Conservation (phyloP, 1,140 invertebrate species). For the Latrodectus geometricus region DNA sequence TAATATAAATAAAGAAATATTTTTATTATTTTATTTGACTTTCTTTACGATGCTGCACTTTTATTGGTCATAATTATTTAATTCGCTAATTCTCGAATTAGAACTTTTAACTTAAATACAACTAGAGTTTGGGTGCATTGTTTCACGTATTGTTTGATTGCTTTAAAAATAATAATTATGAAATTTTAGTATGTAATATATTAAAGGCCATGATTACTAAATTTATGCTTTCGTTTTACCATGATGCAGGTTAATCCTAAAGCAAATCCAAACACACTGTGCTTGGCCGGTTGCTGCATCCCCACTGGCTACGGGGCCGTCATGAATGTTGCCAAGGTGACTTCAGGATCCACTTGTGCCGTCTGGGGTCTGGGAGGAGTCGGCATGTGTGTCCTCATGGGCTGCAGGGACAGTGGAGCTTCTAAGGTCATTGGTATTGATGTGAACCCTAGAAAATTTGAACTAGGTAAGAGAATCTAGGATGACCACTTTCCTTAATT, state of each 20-base stretch:
- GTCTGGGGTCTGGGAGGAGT: constrained; percentile 96
- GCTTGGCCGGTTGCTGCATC: constrained; percentile 93
- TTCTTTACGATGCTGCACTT: too few species aligned
- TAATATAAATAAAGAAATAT: too few species aligned
- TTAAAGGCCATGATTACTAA: not conserved
- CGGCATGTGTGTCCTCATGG: constrained; percentile 90
- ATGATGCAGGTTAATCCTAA: constrained; percentile 71
- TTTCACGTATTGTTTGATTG: not conserved
- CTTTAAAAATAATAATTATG: not conserved
- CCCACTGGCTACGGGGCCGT: constrained; percentile 93
- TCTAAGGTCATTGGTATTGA: constrained; percentile 94
- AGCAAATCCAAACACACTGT: constrained; percentile 90
- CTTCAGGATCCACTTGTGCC: constrained; percentile 85
- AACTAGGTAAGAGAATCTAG: constrained; percentile 76
- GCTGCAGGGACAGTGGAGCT: constrained; percentile 91
- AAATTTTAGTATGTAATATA: not conserved
- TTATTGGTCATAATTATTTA: not conserved
- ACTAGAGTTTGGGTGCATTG: not conserved
- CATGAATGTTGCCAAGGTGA: constrained; percentile 88
- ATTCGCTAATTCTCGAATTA: not conserved
- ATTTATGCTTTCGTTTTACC: constrained; percentile 60
- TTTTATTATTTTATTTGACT: too few species aligned
- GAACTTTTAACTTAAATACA: not conserved
- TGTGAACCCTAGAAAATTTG: constrained; percentile 89
- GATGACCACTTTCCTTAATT: too few species aligned